A percentile compares a stretch with the other conserved stretches of the same genome.
Conservation (phyloP, 2,888 invertebrate genomes). For the Polylopha cassiicola region DNA sequence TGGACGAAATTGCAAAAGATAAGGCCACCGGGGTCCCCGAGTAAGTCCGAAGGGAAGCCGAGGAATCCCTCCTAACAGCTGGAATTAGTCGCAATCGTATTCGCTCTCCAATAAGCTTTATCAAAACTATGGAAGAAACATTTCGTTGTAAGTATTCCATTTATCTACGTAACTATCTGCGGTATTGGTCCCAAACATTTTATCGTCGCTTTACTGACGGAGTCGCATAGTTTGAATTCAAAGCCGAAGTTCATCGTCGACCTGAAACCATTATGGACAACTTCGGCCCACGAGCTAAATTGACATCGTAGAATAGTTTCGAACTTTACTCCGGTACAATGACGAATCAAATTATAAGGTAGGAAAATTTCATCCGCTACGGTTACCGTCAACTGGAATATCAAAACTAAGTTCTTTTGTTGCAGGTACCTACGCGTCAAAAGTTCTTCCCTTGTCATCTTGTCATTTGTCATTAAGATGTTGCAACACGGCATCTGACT, state of each 20-base stretch:
- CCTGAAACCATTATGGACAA: conserved; percentile 6
- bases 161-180: too few relatives aligned
- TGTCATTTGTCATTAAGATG: conserved; percentile 52
- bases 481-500: conserved; percentile 35
- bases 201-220: too few relatives aligned
- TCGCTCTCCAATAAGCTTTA: conserved; percentile 40
- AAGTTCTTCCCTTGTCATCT: conserved; percentile 40
- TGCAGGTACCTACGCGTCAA: conserved; percentile 25
- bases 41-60: conserved; percentile 41
- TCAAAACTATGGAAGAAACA: conserved; percentile 39
- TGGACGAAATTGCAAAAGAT: conserved; percentile 42
- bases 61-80: conserved; percentile 38
- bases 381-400: too few relatives aligned
- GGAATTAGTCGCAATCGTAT: conserved; percentile 52
- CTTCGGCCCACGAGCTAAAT: conserved; percentile 2
- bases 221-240: neutral
- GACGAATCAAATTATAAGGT: too few relatives aligned
- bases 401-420: conserved; percentile 5
- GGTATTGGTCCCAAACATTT: too few relatives aligned
- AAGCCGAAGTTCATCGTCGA: conserved; percentile 1
- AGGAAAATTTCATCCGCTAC: too few relatives aligned
- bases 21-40: conserved; percentile 35
- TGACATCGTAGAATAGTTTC: conserved; percentile 2
- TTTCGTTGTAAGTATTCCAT: conserved; percentile 36
- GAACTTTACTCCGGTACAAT: conserved; percentile 4